phyloP scores from a whole-genome alignment of 2,113 vertebrate species.

The Trogon melanurus region DNA sequence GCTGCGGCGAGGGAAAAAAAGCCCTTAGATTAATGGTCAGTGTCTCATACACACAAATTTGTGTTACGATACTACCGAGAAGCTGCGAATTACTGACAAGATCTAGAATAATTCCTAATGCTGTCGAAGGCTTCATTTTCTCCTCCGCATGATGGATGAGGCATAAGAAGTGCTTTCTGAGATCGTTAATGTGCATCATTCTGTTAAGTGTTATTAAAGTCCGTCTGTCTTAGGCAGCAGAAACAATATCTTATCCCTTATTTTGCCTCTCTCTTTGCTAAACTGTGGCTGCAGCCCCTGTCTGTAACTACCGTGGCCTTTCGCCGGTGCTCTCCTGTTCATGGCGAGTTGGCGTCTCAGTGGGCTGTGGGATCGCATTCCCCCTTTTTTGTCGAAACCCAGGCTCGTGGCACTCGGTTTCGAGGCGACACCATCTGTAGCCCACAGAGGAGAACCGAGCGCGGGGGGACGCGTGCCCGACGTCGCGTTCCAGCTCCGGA shows the following conservation, averaged over 20 bases:
- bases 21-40: slow-evolving; percentile 81
- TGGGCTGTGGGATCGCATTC: not conserved
- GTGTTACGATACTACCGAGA: slow-evolving; percentile 79
- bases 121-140: slow-evolving; percentile 83
- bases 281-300: not conserved
- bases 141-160: slow-evolving; percentile 81
- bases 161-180: slow-evolving; percentile 80
- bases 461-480: not conserved
- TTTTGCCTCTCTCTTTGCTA: slow-evolving; percentile 60
- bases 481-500: no score
- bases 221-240: slow-evolving; percentile 78
- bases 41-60: slow-evolving; percentile 77
- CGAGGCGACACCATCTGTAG: not conserved
- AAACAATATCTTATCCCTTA: slow-evolving; percentile 72
- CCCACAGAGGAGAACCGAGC: not conserved
- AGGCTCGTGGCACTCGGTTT: not conserved
- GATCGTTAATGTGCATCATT: slow-evolving; percentile 83
- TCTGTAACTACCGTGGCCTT: slow-evolving; percentile 10
- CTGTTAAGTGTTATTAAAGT: slow-evolving; percentile 85
- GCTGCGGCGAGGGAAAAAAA: slow-evolving; percentile 54
- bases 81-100: slow-evolving; percentile 84
- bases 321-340: slow-evolving; percentile 7
- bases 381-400: slow-evolving; percentile 10
- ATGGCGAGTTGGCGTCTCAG: not conserved
- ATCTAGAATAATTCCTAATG: slow-evolving; percentile 85